A percentile compares a stretch with the other conserved stretches of the same genome.
Conservation (phyloP, 2,888 invertebrate genomes). For the Megamerina dolium region DNA sequence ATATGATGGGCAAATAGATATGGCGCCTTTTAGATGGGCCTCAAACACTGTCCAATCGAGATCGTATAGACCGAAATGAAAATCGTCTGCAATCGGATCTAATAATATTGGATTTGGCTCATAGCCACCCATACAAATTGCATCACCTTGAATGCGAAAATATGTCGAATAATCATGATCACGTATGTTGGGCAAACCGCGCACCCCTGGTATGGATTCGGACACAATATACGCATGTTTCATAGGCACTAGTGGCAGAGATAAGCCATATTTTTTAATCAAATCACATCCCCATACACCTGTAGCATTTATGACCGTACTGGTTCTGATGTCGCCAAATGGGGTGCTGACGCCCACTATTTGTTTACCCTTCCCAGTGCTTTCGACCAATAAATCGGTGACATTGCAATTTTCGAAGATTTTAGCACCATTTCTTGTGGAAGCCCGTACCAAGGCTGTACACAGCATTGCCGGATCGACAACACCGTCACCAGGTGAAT, state of each 20-base stretch:
- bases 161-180: conserved; percentile 82
- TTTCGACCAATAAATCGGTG: conserved; percentile 62
- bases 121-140: conserved; percentile 80
- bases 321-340: conserved; percentile 64
- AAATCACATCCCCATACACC: conserved; percentile 77
- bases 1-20: conserved; percentile 68
- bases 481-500: conserved; percentile 74
- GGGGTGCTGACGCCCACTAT: conserved; percentile 73
- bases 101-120: conserved; percentile 78
- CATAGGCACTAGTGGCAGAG: conserved; percentile 74
- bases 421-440: conserved; percentile 64
- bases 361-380: conserved; percentile 53
- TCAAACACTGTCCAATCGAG: conserved; percentile 82
- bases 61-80: conserved; percentile 79
- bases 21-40: conserved; percentile 65
- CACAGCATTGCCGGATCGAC: conserved; percentile 81
- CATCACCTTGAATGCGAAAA: conserved; percentile 76
- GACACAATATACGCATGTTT: conserved; percentile 85
- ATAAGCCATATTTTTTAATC: conserved; percentile 46
- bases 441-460: conserved; percentile 66
- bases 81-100: conserved; percentile 69
- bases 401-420: conserved; percentile 72
- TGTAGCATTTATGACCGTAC: conserved; percentile 66
- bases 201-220: conserved; percentile 68
- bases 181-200: conserved; percentile 72